Base-by-base conservation (phyloP, 1,140 invertebrate genomes). In the Aleiodes sp. region DNA sequence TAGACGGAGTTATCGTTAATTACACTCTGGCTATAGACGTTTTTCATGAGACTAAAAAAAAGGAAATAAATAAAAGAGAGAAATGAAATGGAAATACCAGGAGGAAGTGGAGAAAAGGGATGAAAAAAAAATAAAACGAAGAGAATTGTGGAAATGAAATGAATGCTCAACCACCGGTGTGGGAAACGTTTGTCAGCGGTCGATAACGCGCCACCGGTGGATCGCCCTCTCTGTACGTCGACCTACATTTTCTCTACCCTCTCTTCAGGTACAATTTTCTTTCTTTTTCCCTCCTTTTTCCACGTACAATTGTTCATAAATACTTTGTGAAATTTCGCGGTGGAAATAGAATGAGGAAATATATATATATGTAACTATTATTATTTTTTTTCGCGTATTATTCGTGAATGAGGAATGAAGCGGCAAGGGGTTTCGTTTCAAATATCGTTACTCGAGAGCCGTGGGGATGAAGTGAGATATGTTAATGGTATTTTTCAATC, bases 191-290 rank as follows among this genome's bases (percentile, higher is more conserved):
- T 59, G 26, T 59, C 26, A 59, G 26, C 56, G 56, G 28, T 59
- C 56, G 56, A 59, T 59, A 59, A 52, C 12, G 56, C 56, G n/a
- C 56, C 56, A 31, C 56, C 28, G 56, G 56, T 19, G 56, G 24
- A 59, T 59, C 28, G 56, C 28, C 24, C 56, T 59, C 28, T 59
- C 56, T 59, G 56, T 59, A 59, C 56, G 56, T 31, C 26, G 56
- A 59, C 56, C 56, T 59, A 59, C 28, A 59, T 59, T 59, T 14
- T 29, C 26, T 29, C 12, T 21, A 52, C 19, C 46, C 46, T 21
- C 46, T n/a, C n/a, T n/a, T 52, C 16, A 52, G 46, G 19, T 52
- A 52, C 46, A 21, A 24, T 52, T 52, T 52, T 52, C 26, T 52
- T 35, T 35, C 31, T 10, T n/a, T n/a, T n/a, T n/a, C n/a, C n/a